Conservation (phyloP, 2,113 vertebrate genomes). For the Fulmarus glacialis region DNA sequence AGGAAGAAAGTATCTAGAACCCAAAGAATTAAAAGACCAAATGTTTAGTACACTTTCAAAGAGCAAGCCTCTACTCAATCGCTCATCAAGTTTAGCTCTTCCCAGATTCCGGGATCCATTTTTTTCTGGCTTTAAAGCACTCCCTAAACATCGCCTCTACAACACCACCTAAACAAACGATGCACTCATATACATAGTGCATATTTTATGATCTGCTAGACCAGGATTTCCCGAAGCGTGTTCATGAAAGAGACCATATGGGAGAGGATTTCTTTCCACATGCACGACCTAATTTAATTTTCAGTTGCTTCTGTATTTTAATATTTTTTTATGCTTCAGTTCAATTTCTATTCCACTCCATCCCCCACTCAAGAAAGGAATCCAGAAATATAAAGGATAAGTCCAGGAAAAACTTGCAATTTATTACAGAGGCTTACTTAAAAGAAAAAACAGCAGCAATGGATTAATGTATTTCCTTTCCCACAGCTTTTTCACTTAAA, state of each 20-base stretch:
- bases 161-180: not conserved
- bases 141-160: not conserved
- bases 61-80: rapidly evolving
- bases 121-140: not conserved
- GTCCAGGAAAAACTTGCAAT: slow-evolving; percentile 11
- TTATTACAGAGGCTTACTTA: slow-evolving; percentile 47
- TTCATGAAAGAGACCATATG: not conserved
- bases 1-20: not conserved
- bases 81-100: not conserved
- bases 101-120: not conserved
- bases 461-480: slow-evolving; percentile 64
- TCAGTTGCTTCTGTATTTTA: not conserved
- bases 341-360: not conserved
- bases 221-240: not conserved
- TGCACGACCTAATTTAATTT: not conserved
- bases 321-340: not conserved
- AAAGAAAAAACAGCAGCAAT: slow-evolving; percentile 37
- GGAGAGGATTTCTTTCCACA: not conserved
- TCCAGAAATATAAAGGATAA: slow-evolving; percentile 1
- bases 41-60: not conserved
- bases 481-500: slow-evolving; percentile 55
- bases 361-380: not conserved
- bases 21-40: not conserved
- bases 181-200: not conserved
- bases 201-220: not conserved